phyloP scores from a whole-genome alignment of 2,797 vertebrate genomes.

The Arrhamphus sclerolepis region DNA sequence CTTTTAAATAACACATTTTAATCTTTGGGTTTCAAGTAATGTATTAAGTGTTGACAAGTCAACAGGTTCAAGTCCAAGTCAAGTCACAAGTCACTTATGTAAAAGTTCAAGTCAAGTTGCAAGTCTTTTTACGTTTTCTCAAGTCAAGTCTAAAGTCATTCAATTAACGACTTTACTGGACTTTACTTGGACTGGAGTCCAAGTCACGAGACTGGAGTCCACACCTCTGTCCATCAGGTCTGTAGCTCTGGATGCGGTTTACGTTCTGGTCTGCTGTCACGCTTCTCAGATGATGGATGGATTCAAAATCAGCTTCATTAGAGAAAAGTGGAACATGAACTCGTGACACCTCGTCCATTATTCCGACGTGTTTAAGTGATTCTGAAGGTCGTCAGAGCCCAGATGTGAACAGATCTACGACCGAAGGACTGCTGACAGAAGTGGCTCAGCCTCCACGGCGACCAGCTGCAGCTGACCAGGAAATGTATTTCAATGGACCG shows the following conservation, averaged over 20 bases:
- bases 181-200: too few relatives aligned
- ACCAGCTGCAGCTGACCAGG: slow-evolving; percentile 23
- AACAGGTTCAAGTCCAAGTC: too few relatives aligned
- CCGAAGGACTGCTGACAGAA: slow-evolving; percentile 45
- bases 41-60: too few relatives aligned
- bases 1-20: too few relatives aligned
- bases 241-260: slow-evolving; percentile 17
- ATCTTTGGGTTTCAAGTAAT: too few relatives aligned
- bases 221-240: slow-evolving; percentile 19
- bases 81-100: too few relatives aligned
- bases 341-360: slow-evolving; percentile 41
- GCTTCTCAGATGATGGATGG: slow-evolving; percentile 43
- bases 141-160: too few relatives aligned
- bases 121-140: too few relatives aligned
- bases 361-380: slow-evolving; percentile 21
- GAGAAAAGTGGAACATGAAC: slow-evolving; percentile 37
- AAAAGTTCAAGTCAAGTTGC: too few relatives aligned
- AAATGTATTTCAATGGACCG: slow-evolving; percentile 56
- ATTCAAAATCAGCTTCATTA: slow-evolving; percentile 25
- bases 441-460: slow-evolving; percentile 37
- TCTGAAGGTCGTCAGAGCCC: slow-evolving; percentile 43
- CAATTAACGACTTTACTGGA: too few relatives aligned
- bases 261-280: slow-evolving; percentile 28
- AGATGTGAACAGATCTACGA: slow-evolving; percentile 51
- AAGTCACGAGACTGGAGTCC: too few relatives aligned